phyloP scores from a whole-genome alignment of 2,797 vertebrate species.

The Melanotaenia parkinsoni region DNA sequence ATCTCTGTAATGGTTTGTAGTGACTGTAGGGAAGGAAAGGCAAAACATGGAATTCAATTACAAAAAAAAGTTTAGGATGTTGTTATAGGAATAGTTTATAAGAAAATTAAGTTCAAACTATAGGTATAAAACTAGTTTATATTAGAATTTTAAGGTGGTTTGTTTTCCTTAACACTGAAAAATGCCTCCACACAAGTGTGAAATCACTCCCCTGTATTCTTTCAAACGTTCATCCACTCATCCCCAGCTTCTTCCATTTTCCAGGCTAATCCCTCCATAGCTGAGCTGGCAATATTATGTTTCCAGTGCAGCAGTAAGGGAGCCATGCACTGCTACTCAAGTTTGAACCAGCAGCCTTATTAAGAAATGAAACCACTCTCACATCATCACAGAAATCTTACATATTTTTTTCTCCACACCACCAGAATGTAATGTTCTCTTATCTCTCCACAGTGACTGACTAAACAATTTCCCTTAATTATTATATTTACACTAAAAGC shows the following conservation, averaged over 20 bases:
- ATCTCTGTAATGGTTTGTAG: too few relatives aligned
- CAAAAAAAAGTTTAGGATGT: too few relatives aligned
- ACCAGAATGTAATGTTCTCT: background rate
- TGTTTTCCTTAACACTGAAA: background rate
- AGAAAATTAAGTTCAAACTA: background rate
- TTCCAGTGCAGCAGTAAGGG: constrained; percentile 50
- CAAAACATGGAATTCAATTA: too few relatives aligned
- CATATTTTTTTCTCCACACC: constrained; percentile 31
- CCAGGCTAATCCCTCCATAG: constrained; percentile 46
- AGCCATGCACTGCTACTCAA: constrained; percentile 36
- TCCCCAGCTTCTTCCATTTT: constrained; percentile 20
- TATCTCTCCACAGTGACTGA: background rate
- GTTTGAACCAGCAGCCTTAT: constrained; percentile 45
- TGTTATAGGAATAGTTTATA: background rate
- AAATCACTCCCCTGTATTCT: constrained; percentile 25
- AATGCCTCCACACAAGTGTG: background rate
- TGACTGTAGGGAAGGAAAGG: too few relatives aligned
- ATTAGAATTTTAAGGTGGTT: background rate
- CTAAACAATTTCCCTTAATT: constrained; percentile 22
- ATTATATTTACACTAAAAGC: constrained; percentile 9
- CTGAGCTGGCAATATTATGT: constrained; percentile 43
- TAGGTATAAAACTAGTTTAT: background rate
- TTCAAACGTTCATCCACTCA: constrained; percentile 41
- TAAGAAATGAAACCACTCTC: constrained; percentile 38
- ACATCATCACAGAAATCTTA: constrained; percentile 41